Conservation (phyloP, 2,888 invertebrate genomes). For the Drosophila emarginata region DNA sequence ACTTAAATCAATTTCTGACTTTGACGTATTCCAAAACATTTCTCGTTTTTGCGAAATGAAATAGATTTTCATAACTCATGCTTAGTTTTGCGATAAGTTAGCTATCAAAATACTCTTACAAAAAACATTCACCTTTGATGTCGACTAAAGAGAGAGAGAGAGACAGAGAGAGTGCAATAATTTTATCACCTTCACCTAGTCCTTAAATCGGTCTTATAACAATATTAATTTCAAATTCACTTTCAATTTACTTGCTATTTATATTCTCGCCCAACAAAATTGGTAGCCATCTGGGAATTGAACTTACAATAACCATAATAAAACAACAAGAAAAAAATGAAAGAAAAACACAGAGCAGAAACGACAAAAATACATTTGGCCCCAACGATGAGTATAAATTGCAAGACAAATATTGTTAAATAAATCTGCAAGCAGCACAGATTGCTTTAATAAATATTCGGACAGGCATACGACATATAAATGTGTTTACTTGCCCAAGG, state of each 20-base stretch:
- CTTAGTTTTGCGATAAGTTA: slow-evolving; percentile 38
- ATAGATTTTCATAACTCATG: slow-evolving; percentile 70
- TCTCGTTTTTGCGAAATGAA: slow-evolving; percentile 43
- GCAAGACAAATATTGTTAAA: slow-evolving; percentile 68
- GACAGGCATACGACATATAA: slow-evolving; percentile 46
- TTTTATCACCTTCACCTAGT: not conserved
- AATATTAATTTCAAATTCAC: slow-evolving; percentile 30
- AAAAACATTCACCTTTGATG: not conserved
- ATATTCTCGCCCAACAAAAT: not conserved
- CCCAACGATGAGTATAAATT: slow-evolving; percentile 47
- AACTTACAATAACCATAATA: slow-evolving; percentile 11
- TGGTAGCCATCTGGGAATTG: slow-evolving; percentile 15
- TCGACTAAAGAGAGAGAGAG: not conserved
- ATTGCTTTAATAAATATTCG: slow-evolving; percentile 76
- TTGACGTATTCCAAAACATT: slow-evolving; percentile 72
- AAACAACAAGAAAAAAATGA: not conserved
- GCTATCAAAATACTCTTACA: too few species aligned
- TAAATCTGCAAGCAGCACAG: slow-evolving; percentile 63
- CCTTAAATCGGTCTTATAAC: not conserved
- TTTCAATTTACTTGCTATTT: slow-evolving; percentile 30
- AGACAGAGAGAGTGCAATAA: not conserved
- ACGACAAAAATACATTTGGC: slow-evolving; percentile 6
- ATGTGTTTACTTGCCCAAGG: slow-evolving; percentile 63
- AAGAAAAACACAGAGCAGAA: slow-evolving; percentile 18
- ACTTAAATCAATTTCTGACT: slow-evolving; percentile 79